These are phyloP conservation scores for Eulemur macaco DNA, from an alignment of 2,113 vertebrate genomes.

Conservation along the genomic window DNA sequence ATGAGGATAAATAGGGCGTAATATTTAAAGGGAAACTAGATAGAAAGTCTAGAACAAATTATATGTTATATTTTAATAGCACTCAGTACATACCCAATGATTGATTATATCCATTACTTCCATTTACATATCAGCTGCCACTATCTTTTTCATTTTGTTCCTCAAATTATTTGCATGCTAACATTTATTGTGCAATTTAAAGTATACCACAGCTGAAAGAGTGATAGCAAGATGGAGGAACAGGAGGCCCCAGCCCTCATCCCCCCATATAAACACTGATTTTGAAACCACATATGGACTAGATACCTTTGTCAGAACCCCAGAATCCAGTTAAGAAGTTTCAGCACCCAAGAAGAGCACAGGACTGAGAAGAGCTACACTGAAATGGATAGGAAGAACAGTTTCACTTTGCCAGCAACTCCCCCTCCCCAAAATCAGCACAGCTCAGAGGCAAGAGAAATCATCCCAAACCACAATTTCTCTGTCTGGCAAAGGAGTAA, in stretches of 20 bases:
- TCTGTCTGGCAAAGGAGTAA: neutral
- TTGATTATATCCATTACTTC: neutral
- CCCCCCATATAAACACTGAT: neutral
- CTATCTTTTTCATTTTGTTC: neutral
- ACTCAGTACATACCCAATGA: neutral
- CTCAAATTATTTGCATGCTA: conserved; percentile 35
- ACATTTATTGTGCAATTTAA: conserved; percentile 65
- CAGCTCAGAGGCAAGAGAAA: neutral
- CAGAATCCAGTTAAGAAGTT: neutral
- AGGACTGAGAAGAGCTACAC: neutral
- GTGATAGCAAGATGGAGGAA: neutral
- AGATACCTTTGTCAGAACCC: neutral
- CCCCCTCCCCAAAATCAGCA: neutral
- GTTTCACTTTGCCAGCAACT: neutral
- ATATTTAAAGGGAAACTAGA: neutral
- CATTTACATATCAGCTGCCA: conserved; percentile 38
- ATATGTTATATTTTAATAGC: neutral
- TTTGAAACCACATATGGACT: neutral
- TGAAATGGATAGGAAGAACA: neutral
- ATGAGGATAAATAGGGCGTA: neutral
- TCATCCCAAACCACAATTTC: neutral
- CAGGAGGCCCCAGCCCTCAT: neutral
- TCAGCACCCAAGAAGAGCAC: neutral
- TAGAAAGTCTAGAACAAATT: neutral
- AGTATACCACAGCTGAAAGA: neutral